Base-by-base conservation (phyloP, 2,797 vertebrate genomes). In the Acropternis orthonyx region DNA sequence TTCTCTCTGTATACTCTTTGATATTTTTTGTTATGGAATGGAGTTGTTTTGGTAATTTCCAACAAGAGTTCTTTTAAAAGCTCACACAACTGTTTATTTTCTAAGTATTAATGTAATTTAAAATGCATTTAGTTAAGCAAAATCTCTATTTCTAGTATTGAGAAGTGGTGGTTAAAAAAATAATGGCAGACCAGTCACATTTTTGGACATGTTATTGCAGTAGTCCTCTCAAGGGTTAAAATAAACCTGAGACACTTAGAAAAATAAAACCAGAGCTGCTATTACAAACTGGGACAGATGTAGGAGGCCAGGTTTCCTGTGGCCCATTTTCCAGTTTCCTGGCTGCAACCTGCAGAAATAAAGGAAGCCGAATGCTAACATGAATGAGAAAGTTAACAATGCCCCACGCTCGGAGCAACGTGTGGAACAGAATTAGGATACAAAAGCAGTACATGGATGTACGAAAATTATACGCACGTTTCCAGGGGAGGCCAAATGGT, bases 221-320 rank as follows among this genome's bases (percentile, higher is more conserved):
- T 86, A n/a, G 92, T 92, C 88, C 27, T 44, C 49, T 91, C 26
- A 96, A 96, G 97, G 96, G 98, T 98, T 98, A 98, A 98, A 92
- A 92, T 51, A 88, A 97, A 97, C 96, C 96, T 91, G 93, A 96
- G 96, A 96, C 96, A 97, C 91, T 95, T 97, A 97, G 95, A 95
- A 97, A 96, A 97, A 97, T 97, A 97, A 98, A 98, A 97, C 98
- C 97, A 96, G 97, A 97, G 96, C 97, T 97, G 96, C 97, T 97
- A n/a, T 97, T 97, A 95, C 97, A 97, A 97, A 98, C 96, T 97
- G 96, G 97, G 98, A 97, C 98, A 98, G 97, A 98, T 98, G 98
- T 97, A 97, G 97, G 97, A 97, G 98, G 97, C 98, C 97, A 98
- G 98, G 97, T 97, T 98, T 98, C 98, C 98, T 98, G 98, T 98